Evolutionary conservation across 2,797 vertebrate genomes (phyloP), one percentile per base, ranked within the genome.

Genomic region (Chaetophractus vellerosus): DNA sequence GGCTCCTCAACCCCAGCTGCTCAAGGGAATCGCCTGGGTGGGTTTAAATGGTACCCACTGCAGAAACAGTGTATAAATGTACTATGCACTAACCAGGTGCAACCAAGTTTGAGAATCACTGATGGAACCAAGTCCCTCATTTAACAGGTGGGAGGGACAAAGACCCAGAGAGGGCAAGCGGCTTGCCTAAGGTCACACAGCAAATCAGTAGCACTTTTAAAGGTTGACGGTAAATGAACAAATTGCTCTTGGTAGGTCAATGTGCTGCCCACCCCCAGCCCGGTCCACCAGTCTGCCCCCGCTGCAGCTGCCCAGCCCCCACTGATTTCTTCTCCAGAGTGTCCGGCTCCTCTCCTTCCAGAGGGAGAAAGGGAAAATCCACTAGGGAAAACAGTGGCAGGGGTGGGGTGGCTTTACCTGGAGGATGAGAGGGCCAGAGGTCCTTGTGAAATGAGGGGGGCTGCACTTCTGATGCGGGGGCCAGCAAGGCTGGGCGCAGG

Each of bases 291-390:
- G 21, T 28, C 41, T 0, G 28, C 23, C 4, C 18, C 7, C 80
- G 36, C 69, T 31, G 18, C 14, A 7, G 59, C 55, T 9, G n/a
- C 55, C 36, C 38, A 15, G 6, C 19, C 66, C 72, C 18, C 64
- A 50, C 64, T 0, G 24, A 18, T 50, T 52, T 38, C 72, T 72
- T 31, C 86, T 31, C 64, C 19, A 4, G 26, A 12, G 15, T 21
- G 18, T 7, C 50, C 1, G 14, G 55, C 64, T 23, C 57, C 33
- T 81, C 76, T 52, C 41, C 38, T 28, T 48, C 79, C 45, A 8
- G 64, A 23, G 38, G n/a, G 76, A 61, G 38, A 84, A 88, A 84
- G 91, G 93, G 87, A 85, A 96, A 92, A 63, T 72, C 94, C 86
- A 6, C 59, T 23, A 4, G 71, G 41, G 88, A 82, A 90, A 86